phyloP scores from a whole-genome alignment of 2,797 vertebrate species.

The Sebastes aleutianus region DNA sequence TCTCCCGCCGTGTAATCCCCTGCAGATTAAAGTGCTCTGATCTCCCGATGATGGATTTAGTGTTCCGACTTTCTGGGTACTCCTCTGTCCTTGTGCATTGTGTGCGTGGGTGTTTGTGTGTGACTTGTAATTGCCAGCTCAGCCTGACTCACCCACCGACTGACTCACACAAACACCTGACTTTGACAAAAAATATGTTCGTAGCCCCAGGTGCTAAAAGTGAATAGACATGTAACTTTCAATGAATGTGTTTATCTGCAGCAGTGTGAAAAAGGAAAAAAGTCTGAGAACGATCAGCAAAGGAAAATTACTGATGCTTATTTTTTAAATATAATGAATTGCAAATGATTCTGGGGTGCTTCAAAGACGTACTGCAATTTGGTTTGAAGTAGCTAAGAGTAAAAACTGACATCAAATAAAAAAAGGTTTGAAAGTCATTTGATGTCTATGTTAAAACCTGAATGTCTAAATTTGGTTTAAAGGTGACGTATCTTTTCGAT shows the following conservation, averaged over 20 bases:
- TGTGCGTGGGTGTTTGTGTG: background rate
- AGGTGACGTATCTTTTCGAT: background rate
- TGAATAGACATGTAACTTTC: background rate
- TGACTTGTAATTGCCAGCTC: background rate
- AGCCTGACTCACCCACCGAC: constrained; percentile 3
- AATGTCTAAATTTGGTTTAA: background rate
- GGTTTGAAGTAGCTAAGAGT: background rate
- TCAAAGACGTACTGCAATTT: background rate
- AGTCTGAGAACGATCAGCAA: background rate
- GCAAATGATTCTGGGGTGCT: background rate
- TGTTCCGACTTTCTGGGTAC: background rate
- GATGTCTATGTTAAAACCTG: background rate
- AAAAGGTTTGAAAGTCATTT: background rate
- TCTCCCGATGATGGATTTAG: constrained; percentile 18
- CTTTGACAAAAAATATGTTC: background rate
- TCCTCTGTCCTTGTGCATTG: background rate
- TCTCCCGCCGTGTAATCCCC: background rate
- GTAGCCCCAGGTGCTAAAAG: constrained; percentile 8
- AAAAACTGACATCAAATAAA: background rate
- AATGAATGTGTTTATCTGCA: background rate
- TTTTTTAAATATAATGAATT: background rate
- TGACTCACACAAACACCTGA: constrained; percentile 31
- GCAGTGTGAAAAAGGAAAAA: background rate
- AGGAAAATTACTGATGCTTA: too few species aligned
- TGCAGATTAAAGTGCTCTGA: constrained; percentile 14